Conservation (phyloP, 1,140 invertebrate species). For the Holotrichia oblita region DNA sequence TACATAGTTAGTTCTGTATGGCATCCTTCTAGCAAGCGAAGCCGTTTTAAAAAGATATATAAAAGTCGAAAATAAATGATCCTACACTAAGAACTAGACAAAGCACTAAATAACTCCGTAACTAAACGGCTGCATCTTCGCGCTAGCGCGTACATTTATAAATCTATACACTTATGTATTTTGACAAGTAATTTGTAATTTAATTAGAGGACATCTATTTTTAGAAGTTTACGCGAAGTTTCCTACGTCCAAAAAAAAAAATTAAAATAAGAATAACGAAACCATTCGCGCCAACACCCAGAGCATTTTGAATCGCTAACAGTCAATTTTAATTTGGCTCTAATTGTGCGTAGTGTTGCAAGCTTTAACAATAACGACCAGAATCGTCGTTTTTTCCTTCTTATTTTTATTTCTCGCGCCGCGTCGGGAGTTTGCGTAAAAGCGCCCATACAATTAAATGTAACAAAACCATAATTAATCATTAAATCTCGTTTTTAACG, state of each 20-base stretch:
- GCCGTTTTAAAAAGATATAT: neutral
- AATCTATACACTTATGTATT: slow-evolving; percentile 35
- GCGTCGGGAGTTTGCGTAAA: neutral
- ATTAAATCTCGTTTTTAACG: slow-evolving; percentile 26
- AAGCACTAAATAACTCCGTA: slow-evolving; percentile 29
- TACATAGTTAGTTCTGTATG: neutral
- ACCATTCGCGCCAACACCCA: neutral
- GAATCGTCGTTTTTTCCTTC: neutral
- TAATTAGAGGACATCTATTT: slow-evolving; percentile 29
- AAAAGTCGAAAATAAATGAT: slow-evolving; percentile 12
- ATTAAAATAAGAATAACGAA: neutral
- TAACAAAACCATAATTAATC: slow-evolving; percentile 32
- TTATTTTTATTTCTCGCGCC: too few species aligned
- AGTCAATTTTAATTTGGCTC: slow-evolving; percentile 20
- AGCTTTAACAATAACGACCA: slow-evolving; percentile 23
- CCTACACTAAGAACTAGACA: slow-evolving; percentile 2
- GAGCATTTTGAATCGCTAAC: neutral
- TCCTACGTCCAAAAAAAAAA: neutral
- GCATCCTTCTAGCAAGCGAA: neutral
- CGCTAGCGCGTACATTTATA: slow-evolving; percentile 22
- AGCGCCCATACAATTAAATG: slow-evolving; percentile 2
- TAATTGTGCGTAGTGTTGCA: slow-evolving; percentile 26
- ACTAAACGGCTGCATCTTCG: slow-evolving; percentile 21
- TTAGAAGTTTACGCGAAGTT: slow-evolving; percentile 24
- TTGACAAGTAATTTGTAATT: slow-evolving; percentile 35